phyloP scores from a whole-genome alignment of 2,888 invertebrate species.

The Steromphala cineraria region DNA sequence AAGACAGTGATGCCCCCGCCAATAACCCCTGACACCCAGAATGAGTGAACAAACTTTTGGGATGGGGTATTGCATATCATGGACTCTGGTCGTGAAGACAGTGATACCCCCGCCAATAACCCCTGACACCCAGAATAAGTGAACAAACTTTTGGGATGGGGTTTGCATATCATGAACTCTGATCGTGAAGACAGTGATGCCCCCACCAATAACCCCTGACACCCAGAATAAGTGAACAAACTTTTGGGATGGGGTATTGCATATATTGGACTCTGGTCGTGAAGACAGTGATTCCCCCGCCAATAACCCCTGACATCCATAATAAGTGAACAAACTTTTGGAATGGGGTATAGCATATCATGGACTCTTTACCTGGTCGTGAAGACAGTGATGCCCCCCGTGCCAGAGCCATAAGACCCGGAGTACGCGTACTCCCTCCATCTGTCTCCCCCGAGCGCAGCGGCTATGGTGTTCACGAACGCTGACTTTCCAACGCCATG shows the following conservation, averaged over 20 bases:
- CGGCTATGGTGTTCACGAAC: constrained; percentile 27
- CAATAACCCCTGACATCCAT: too few species aligned
- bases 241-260: too few species aligned
- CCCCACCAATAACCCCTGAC: too few species aligned
- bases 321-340: background rate
- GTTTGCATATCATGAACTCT: too few species aligned
- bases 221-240: too few species aligned
- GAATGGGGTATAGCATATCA: background rate
- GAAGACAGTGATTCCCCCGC: too few species aligned
- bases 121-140: too few species aligned
- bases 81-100: background rate
- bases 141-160: too few species aligned
- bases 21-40: too few species aligned
- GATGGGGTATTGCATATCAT: background rate
- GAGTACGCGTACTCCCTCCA: constrained; percentile 29
- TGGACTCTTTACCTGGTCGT: background rate
- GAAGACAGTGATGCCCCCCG: background rate
- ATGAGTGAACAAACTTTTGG: background rate
- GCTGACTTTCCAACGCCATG: constrained; percentile 32
- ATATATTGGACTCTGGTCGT: too few species aligned
- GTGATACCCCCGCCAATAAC: background rate
- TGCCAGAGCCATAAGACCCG: constrained; percentile 7
- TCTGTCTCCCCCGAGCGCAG: constrained; percentile 19
- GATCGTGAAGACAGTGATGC: too few species aligned
- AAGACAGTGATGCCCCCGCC: background rate